Conservation (phyloP, 30 jellyfish, hydroid and myxozoan genomes). For the Cassiopea andromeda region DNA sequence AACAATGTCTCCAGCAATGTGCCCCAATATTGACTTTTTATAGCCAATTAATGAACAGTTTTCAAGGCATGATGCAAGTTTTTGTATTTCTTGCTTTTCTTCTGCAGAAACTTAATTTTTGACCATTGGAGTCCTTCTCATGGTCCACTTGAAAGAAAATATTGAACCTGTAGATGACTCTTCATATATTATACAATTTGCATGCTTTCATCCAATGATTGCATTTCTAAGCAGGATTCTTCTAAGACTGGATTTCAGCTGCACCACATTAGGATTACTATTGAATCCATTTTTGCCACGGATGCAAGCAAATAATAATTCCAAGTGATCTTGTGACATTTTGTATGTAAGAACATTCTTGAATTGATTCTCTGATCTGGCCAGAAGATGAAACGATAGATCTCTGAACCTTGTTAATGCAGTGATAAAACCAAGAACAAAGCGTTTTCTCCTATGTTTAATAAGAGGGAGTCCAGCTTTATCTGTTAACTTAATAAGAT, state of each 20-base stretch:
- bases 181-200: conserved; percentile 41
- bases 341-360: conserved; percentile 48
- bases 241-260: conserved; percentile 42
- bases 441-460: conserved; percentile 19
- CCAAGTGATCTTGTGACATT: conserved; percentile 39
- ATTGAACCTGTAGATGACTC: conserved; percentile 19
- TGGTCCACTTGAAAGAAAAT: conserved; percentile 37
- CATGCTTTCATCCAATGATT: conserved; percentile 26
- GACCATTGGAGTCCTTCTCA: neutral
- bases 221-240: conserved; percentile 21
- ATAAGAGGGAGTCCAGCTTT: neutral
- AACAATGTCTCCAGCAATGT: conserved; percentile 69
- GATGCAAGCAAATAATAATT: conserved; percentile 23
- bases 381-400: neutral
- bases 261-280: conserved; percentile 32
- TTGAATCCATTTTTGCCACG: conserved; percentile 53
- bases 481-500: conserved; percentile 8
- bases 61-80: conserved; percentile 1
- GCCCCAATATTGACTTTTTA: conserved; percentile 19
- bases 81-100: neutral
- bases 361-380: conserved; percentile 15
- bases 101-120: neutral
- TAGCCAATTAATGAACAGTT: neutral
- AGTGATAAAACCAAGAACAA: conserved; percentile 1
- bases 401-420: neutral